A percentile compares a stretch with the other conserved stretches of the same genome.
phyloP scores from a whole-genome alignment of 1,140 invertebrate species.

The Hirudo medicinalis region DNA sequence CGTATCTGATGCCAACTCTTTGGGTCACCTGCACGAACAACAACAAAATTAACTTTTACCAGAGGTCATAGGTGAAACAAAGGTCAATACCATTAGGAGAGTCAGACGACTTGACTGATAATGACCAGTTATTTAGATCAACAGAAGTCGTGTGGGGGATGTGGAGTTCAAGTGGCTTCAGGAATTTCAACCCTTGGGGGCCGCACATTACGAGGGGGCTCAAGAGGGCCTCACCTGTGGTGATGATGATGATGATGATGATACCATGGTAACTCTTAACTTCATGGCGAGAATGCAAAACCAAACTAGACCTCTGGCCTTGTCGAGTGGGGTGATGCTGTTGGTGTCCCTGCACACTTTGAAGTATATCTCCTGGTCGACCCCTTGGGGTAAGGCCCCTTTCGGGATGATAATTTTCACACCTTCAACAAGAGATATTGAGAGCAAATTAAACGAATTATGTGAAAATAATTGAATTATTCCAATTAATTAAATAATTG shows the following conservation, averaged over 20 bases:
- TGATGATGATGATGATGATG: no score
- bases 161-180: constrained; percentile 65
- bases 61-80: not conserved
- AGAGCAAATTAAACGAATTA: no score
- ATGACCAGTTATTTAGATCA: constrained; percentile 46
- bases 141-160: constrained; percentile 46
- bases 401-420: constrained; percentile 74
- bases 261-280: no score
- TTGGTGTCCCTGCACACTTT: constrained; percentile 58
- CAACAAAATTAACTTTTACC: not conserved
- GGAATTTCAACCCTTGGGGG: constrained; percentile 74
- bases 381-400: constrained; percentile 64
- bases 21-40: not conserved
- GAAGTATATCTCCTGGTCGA: constrained; percentile 82
- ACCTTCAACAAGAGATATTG: constrained; percentile 43
- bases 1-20: not conserved
- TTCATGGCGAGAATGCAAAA: not conserved
- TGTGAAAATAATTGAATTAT: no score
- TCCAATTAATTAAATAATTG: no score
- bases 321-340: constrained; percentile 65
- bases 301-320: constrained; percentile 59
- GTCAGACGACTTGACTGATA: constrained; percentile 51
- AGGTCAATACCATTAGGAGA: constrained; percentile 18
- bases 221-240: constrained; percentile 71
- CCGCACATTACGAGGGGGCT: constrained; percentile 89